Evolutionary conservation across 2,113 vertebrate species (phyloP).

Genomic region (Eulacestoma nigropectus): DNA sequence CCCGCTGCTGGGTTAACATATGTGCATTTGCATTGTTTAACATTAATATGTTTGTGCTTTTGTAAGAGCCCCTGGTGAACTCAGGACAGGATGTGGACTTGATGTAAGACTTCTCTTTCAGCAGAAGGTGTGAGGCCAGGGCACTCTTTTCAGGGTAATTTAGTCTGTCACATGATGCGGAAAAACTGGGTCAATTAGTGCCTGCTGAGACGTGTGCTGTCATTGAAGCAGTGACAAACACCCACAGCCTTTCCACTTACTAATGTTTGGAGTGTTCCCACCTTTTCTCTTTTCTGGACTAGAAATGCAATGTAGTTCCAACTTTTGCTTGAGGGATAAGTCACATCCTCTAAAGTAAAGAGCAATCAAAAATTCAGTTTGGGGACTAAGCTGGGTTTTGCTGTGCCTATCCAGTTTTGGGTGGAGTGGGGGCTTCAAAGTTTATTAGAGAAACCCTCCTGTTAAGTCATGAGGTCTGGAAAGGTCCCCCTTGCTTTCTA

Average conservation of each 20-base stretch:
- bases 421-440: background rate
- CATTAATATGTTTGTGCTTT: background rate
- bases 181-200: slow-evolving; percentile 37
- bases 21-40: background rate
- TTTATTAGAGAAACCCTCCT: background rate
- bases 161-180: background rate
- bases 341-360: background rate
- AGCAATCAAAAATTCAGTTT: background rate
- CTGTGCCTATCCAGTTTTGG: background rate
- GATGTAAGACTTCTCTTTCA: background rate
- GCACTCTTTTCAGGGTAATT: background rate
- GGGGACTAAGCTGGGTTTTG: background rate
- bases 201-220: background rate
- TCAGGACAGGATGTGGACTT: background rate
- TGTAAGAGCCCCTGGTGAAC: background rate
- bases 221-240: background rate
- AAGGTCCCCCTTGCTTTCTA: background rate
- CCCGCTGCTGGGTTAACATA: background rate
- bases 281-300: background rate
- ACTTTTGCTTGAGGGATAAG: background rate
- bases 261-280: background rate
- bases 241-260: background rate
- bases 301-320: background rate
- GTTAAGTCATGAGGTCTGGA: background rate
- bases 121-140: slow-evolving; percentile 12